Conservation (phyloP, 2,797 vertebrate genomes). For the Epinephelus awoara region DNA sequence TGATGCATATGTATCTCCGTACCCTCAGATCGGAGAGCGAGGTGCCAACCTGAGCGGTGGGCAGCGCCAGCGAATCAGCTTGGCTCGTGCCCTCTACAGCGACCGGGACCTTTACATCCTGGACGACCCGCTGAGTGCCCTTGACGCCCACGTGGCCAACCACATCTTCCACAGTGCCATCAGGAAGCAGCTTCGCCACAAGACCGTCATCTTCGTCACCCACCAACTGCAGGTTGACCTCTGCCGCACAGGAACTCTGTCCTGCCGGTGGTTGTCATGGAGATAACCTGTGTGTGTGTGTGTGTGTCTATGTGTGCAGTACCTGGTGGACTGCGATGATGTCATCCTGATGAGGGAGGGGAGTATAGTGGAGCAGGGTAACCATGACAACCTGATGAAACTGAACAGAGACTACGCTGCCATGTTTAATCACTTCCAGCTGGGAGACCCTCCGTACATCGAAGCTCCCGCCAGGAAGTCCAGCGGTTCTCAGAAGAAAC, state of each 20-base stretch:
- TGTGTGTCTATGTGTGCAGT: constrained; percentile 78
- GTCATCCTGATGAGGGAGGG: constrained; percentile 95
- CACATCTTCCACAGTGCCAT: constrained; percentile 95
- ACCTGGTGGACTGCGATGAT: constrained; percentile 94
- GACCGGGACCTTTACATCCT: constrained; percentile 92
- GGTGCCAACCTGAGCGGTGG: constrained; percentile 94
- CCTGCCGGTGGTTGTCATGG: neutral
- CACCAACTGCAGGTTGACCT: constrained; percentile 94
- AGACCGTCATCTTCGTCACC: constrained; percentile 93
- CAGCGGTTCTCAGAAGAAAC: constrained; percentile 90
- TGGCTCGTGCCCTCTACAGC: constrained; percentile 94
- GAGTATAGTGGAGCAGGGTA: constrained; percentile 91
- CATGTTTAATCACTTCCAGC: constrained; percentile 93
- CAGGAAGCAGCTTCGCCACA: constrained; percentile 90
- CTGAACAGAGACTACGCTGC: constrained; percentile 92
- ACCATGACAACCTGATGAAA: constrained; percentile 93
- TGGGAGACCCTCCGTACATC: constrained; percentile 91
- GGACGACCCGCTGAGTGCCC: constrained; percentile 94
- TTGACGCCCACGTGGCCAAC: constrained; percentile 94
- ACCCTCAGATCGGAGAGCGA: constrained; percentile 90
- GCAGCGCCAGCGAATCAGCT: constrained; percentile 93
- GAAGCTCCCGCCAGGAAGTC: constrained; percentile 91
- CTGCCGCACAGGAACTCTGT: no score
- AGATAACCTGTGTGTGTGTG: constrained; percentile 15
- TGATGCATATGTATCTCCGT: neutral